These are phyloP conservation scores for Oligia fasciuncula DNA, from an alignment of 2,888 invertebrate genomes.

Conservation along the genomic window DNA sequence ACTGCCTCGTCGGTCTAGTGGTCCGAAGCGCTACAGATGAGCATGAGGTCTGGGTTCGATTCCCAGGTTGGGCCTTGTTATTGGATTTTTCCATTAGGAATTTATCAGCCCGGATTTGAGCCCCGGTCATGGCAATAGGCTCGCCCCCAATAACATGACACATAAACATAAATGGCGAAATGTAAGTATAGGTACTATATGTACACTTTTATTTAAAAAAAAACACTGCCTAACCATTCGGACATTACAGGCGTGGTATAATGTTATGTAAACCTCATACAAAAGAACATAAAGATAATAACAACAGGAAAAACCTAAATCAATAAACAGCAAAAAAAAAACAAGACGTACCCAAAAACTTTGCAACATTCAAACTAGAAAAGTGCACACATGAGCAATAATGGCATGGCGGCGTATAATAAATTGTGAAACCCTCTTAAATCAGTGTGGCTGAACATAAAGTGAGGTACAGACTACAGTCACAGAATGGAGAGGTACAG, in stretches of 20 bases:
- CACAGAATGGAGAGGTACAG: conserved; percentile 13
- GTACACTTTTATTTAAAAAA: no score
- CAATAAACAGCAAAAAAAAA: neutral
- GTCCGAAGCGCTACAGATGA: neutral
- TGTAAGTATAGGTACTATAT: neutral
- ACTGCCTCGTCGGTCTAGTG: neutral
- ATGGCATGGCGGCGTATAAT: conserved; percentile 28
- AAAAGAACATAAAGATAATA: neutral
- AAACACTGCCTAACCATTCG: neutral
- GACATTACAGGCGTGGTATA: neutral
- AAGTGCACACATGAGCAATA: conserved; percentile 36
- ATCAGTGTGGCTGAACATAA: conserved; percentile 45
- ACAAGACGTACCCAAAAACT: conserved; percentile 17
- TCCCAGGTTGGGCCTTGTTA: neutral
- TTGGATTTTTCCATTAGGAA: neutral
- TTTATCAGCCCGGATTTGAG: neutral
- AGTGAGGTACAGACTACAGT: conserved; percentile 21
- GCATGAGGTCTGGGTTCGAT: neutral
- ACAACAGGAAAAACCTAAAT: neutral
- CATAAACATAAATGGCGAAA: neutral
- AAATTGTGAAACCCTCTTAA: conserved; percentile 51
- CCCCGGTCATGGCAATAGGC: neutral
- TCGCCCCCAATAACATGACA: neutral
- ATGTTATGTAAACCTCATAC: neutral
- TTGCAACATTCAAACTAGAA: conserved; percentile 25